Conservation (phyloP, 2,888 invertebrate genomes). For the Dermolepida albohirtum region DNA sequence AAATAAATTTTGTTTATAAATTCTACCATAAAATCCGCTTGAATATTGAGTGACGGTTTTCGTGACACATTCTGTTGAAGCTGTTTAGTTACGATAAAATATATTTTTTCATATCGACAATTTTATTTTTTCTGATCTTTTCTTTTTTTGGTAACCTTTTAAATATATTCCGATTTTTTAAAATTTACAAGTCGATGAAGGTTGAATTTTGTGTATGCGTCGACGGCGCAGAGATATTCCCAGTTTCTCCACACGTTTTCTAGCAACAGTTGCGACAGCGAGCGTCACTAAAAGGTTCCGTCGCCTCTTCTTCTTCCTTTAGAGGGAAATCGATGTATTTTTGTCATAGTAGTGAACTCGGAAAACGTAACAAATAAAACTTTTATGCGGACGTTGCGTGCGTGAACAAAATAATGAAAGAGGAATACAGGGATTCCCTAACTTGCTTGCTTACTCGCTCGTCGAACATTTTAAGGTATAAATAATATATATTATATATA, state of each 20-base stretch:
- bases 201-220: constrained; percentile 18
- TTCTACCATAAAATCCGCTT: too few species aligned
- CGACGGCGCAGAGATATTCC: constrained; percentile 6
- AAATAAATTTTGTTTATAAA: too few species aligned
- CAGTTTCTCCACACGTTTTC: neutral
- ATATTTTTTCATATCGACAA: neutral
- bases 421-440: constrained; percentile 10
- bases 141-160: neutral
- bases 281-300: neutral
- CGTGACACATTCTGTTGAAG: too few species aligned
- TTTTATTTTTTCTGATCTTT: constrained; percentile 7
- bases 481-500: too few species aligned
- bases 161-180: constrained; percentile 28
- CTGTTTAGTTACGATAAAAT: neutral
- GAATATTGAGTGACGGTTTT: too few species aligned
- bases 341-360: constrained; percentile 16
- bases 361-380: constrained; percentile 35
- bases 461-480: neutral
- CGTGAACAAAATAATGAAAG: constrained; percentile 24
- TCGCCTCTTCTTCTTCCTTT: too few species aligned
- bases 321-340: constrained; percentile 26
- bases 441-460: neutral
- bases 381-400: constrained; percentile 33
- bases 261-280: neutral
- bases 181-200: constrained; percentile 37